Percentiles rank a stretch among this genome's conserved stretches.
phyloP scores from a whole-genome alignment of 2,797 vertebrate genomes.

The Alectoris magna region DNA sequence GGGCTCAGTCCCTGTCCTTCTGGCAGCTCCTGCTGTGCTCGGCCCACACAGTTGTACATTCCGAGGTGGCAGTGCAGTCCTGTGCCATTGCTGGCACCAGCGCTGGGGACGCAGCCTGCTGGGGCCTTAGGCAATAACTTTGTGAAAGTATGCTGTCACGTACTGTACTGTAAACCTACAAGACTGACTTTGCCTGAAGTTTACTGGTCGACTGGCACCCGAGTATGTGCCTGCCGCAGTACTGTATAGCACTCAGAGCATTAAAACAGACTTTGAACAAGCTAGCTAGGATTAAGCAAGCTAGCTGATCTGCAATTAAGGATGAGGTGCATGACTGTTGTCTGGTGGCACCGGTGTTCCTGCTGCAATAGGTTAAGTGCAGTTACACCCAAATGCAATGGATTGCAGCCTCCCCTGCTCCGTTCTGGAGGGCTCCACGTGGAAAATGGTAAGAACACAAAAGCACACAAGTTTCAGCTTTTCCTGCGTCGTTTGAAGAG shows the following conservation, averaged over 20 bases:
- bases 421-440: fast-evolving
- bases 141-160: not conserved
- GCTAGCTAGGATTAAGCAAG: not conserved
- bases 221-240: not conserved
- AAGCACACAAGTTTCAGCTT: fast-evolving
- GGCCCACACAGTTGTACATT: constrained; percentile 55
- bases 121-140: constrained; percentile 73
- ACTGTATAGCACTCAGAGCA: not conserved
- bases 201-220: not conserved
- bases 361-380: not conserved
- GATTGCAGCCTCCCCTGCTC: not conserved
- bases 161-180: constrained; percentile 45
- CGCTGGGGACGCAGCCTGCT: not conserved
- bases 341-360: not conserved
- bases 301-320: not conserved
- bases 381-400: fast-evolving
- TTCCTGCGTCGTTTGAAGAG: not conserved
- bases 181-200: not conserved
- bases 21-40: not conserved
- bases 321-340: not conserved
- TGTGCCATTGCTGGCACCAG: constrained; percentile 17
- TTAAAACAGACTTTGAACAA: not conserved
- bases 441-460: fast-evolving
- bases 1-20: not conserved
- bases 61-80: constrained; percentile 16